These are phyloP conservation scores for Platyscapa corneri DNA, from an alignment of 1,140 invertebrate genomes.

Conservation along the genomic window DNA sequence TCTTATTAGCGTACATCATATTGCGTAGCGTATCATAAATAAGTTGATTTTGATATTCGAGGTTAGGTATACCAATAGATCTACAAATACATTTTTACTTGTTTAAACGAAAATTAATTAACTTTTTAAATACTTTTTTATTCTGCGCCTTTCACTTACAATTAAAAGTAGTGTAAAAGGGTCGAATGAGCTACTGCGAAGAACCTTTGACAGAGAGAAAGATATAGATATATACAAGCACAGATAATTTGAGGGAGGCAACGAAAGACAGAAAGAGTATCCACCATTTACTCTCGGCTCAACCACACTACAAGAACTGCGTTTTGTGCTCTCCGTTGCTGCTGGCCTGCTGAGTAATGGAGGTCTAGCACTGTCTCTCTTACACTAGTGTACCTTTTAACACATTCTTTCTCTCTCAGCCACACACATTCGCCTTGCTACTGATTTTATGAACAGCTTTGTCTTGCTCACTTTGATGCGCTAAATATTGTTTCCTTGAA, in stretches of 20 bases:
- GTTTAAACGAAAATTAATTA: neutral
- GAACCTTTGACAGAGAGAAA: neutral
- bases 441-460: conserved; percentile 8
- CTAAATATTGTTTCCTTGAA: neutral
- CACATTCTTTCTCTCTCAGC: neutral
- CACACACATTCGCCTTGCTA: neutral
- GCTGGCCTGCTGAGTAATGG: conserved; percentile 63
- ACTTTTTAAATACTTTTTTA: neutral
- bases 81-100: neutral
- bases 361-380: conserved; percentile 60
- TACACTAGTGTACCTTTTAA: neutral
- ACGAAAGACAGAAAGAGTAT: neutral
- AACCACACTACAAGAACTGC: conserved; percentile 65
- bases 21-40: neutral
- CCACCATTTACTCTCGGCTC: neutral
- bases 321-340: neutral
- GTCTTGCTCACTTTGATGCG: conserved; percentile 12
- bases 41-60: neutral
- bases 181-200: neutral
- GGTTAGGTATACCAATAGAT: neutral
- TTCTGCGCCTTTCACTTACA: neutral
- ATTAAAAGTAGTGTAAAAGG: conserved; percentile 13
- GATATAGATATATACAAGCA: neutral
- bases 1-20: neutral
- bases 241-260: neutral